Evolutionary conservation across 1,140 invertebrate species (phyloP), one percentile per base, ranked within the genome.

Genomic region (Ceratoteleas bidentatus): DNA sequence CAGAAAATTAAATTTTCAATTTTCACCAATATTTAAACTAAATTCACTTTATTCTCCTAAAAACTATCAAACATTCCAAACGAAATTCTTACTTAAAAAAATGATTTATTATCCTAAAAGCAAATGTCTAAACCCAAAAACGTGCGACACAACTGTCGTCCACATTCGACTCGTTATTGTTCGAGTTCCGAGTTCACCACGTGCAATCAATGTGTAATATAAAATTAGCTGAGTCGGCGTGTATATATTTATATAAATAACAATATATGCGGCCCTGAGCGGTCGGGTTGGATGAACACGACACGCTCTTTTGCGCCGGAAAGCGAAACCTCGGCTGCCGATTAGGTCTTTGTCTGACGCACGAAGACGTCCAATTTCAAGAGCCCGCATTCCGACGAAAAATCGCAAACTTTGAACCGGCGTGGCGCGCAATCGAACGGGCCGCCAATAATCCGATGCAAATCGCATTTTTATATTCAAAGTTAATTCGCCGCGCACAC

Each of bases 221-320:
- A 40, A 40, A 40, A 24, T 24, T 24, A 24, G 24, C 24, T 24
- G 24, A 24, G 1, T 24, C 24, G 24, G 24, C 24, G 24, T 24
- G 24, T 24, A 24, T 24, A 24, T 24, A 40, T 40, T 40, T 40
- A 40, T 9, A 40, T 40, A 47, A 52, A 52, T 7, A 24, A 62
- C 34, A 52, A 38, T 24, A 24, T 40, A 65, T 64, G n/a, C 68
- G 76, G 38, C 57, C 77, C 60, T 69, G 69, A 62, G 32, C 16
- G 38, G 43, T 65, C 13, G 11, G 34, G 24, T 66, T 65, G 65
- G 82, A 81, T 81, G 81, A 83, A 84, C 84, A 87, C 82, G 88
- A 86, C 85, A 89, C 87, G 87, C 84, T 90, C 84, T 87, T 90
- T 86, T 88, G 88, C 87, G 83, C 79, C 87, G 87, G 88, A 89